Base-by-base conservation (phyloP, 2,888 invertebrate species). In the Andrena fulva region DNA sequence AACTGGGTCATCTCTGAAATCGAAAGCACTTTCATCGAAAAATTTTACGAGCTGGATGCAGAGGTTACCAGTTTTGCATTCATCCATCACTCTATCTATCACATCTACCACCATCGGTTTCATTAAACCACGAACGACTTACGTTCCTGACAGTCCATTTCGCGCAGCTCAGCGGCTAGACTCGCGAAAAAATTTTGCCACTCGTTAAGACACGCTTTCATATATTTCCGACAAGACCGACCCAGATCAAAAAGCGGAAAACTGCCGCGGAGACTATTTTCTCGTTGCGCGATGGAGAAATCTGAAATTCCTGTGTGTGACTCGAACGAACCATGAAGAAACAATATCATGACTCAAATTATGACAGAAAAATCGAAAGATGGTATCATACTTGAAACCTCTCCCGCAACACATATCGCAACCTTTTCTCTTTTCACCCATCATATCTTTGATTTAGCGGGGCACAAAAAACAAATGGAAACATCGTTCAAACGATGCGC, bases 201-300 rank as follows among this genome's bases (percentile, higher is more conserved):
- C 66, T n/a, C 35, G n/a, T 29, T 33, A 33, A 75, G 60, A 75
- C 33, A 68, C 75, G 75, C 75, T 75, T 66, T 73, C 66, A 33
- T 56, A n/a, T 52, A 35, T 63, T 71, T 59, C 70, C 74, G 74
- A 35, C 60, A 52, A 50, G 50, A 67, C 62, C 70, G 62, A 76
- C 72, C 69, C 42, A 76, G 75, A 84, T 81, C 77, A 68, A 79
- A 77, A 78, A 48, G 76, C 82, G 79, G 82, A 87, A 85, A 79
- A 71, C 66, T 54, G 56, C 24, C 29, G 31, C 54, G 70, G 42
- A 74, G 73, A 67, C 29, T 60, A 52, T 75, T 80, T 52, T 77
- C 62, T 35, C 75, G 42, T 48, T 31, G 63, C n/a, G 56, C 66
- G 64, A 50, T 71, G 74, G 81, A 79, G 82, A 87, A 89, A 86